Percentiles rank a stretch among this genome's conserved stretches.
phyloP scores from a whole-genome alignment of 2,797 vertebrate species.

The Pseudomugil gertrudae region DNA sequence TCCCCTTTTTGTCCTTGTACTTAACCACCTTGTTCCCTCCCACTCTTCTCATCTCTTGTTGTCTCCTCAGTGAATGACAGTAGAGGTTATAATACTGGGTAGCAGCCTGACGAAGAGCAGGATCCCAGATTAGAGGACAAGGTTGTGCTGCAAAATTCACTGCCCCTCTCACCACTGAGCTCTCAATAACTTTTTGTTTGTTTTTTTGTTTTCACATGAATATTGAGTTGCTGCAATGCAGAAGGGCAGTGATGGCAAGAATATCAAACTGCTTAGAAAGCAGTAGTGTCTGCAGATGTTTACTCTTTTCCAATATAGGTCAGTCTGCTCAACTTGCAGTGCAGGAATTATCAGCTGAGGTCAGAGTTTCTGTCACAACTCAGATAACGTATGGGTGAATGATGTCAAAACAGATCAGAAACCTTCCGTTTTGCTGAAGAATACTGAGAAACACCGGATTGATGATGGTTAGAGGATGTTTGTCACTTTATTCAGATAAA shows the following conservation, averaged over 20 bases:
- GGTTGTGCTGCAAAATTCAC: conserved; percentile 20
- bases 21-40: conserved; percentile 18
- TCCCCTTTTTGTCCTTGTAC: conserved; percentile 3
- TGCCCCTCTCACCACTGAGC: conserved; percentile 3
- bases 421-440: not conserved
- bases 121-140: conserved; percentile 22
- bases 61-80: conserved; percentile 44
- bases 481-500: not conserved
- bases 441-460: not conserved
- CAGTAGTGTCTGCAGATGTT: not conserved
- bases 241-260: not conserved
- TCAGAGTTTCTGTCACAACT: not conserved
- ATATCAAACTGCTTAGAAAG: not conserved
- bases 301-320: not conserved
- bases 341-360: not conserved
- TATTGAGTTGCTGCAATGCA: not conserved
- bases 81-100: conserved; percentile 38
- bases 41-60: not conserved
- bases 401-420: not conserved
- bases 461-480: not conserved
- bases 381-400: not conserved
- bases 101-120: conserved; percentile 40
- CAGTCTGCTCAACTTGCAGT: not conserved
- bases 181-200: too few species aligned
- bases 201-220: not conserved